phyloP scores from a whole-genome alignment of 2,888 invertebrate genomes.

The Nemapogon koenigi region DNA sequence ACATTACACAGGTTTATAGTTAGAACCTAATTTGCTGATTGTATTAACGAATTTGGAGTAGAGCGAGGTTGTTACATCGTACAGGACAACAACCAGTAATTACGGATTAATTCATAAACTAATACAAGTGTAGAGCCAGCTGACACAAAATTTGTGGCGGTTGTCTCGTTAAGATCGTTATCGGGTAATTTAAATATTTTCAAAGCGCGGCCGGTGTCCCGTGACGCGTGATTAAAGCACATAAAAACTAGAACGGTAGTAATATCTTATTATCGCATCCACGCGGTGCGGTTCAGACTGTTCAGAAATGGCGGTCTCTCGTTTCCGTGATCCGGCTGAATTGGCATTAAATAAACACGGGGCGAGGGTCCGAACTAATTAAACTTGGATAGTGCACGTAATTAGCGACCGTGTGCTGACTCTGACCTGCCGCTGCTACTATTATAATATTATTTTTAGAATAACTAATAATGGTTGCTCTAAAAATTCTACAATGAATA shows the following conservation, averaged over 20 bases:
- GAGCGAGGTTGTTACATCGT: no score
- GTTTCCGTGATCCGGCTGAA: background rate
- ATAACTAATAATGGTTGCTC: no score
- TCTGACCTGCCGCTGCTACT: no score
- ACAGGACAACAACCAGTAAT: no score
- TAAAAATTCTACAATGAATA: no score
- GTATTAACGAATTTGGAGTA: no score
- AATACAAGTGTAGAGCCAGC: no score
- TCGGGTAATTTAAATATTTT: constrained; percentile 9
- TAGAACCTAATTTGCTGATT: no score
- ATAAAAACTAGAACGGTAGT: constrained; percentile 19
- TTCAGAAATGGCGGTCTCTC: constrained; percentile 1
- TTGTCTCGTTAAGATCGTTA: constrained; percentile 9
- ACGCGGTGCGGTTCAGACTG: no score
- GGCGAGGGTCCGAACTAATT: constrained; percentile 24
- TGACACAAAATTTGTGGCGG: constrained; percentile 8
- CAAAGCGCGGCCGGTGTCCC: background rate
- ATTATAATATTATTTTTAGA: no score
- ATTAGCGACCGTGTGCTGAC: constrained; percentile 23
- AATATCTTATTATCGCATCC: constrained; percentile 19
- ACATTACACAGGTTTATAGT: no score
- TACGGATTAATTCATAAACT: no score
- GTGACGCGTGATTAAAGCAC: constrained; percentile 19
- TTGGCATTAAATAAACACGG: constrained; percentile 7
- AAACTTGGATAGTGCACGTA: constrained; percentile 32